Conservation (phyloP, 1,140 invertebrate genomes). For the Tetranychus cinnabarinus region DNA sequence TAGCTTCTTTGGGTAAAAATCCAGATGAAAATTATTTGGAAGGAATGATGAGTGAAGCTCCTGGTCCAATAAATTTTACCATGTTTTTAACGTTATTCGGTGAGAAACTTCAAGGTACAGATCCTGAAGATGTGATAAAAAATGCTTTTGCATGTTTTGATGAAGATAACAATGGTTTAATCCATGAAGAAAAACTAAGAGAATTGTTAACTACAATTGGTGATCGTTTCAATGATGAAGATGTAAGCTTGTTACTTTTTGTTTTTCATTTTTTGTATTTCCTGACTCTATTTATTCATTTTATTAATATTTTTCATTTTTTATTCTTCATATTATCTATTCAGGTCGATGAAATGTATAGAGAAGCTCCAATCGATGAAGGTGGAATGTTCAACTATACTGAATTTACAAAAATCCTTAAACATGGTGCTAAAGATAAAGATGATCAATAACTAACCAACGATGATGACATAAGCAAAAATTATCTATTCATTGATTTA, state of each 20-base stretch:
- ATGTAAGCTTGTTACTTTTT: slow-evolving; percentile 18
- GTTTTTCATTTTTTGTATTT: too few species aligned
- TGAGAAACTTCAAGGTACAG: slow-evolving; percentile 32
- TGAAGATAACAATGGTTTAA: slow-evolving; percentile 28
- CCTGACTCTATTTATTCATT: too few species aligned
- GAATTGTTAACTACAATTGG: slow-evolving; percentile 34
- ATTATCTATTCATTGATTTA: too few species aligned
- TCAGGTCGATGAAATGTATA: slow-evolving; percentile 89
- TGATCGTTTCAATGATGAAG: slow-evolving; percentile 33
- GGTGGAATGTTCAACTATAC: slow-evolving; percentile 86
- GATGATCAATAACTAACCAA: slow-evolving; percentile 45
- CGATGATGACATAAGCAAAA: too few species aligned
- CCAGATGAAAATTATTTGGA: slow-evolving; percentile 29
- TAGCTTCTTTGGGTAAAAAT: slow-evolving; percentile 80
- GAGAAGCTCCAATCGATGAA: slow-evolving; percentile 83
- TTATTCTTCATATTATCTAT: background rate
- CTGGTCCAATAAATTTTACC: slow-evolving; percentile 35
- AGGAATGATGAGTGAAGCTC: slow-evolving; percentile 32
- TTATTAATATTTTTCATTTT: too few species aligned
- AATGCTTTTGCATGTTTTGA: slow-evolving; percentile 38
- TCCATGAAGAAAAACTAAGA: slow-evolving; percentile 29
- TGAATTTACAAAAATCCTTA: slow-evolving; percentile 90
- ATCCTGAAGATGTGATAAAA: slow-evolving; percentile 34
- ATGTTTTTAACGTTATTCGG: slow-evolving; percentile 39
- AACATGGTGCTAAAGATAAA: slow-evolving; percentile 88